phyloP scores from a whole-genome alignment of 2,113 vertebrate species.

The Scomber scombrus region DNA sequence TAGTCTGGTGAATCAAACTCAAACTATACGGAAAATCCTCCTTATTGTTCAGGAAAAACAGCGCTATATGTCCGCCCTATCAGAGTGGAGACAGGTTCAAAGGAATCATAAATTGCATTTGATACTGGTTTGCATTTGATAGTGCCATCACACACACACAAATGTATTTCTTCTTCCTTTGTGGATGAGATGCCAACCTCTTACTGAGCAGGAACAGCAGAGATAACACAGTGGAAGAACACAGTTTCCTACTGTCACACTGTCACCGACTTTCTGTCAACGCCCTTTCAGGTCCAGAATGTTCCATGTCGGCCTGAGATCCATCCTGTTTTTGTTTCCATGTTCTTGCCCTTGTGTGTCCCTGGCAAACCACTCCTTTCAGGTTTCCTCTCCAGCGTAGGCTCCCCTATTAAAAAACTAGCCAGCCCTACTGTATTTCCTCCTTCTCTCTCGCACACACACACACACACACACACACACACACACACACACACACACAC shows the following conservation, averaged over 20 bases:
- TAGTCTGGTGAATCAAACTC: background rate
- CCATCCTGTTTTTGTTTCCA: constrained; percentile 83
- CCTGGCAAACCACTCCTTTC: constrained; percentile 65
- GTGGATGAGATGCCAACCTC: background rate
- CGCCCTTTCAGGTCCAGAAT: constrained; percentile 63
- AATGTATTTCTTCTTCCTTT: constrained; percentile 16
- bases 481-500: constrained; percentile 16
- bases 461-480: constrained; percentile 43
- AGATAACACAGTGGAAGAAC: constrained; percentile 52
- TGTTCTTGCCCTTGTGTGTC: constrained; percentile 62
- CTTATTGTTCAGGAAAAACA: background rate
- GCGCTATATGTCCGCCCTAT: background rate
- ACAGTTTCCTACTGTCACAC: constrained; percentile 57
- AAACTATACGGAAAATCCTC: background rate
- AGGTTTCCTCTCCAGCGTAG: constrained; percentile 68
- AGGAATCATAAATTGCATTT: constrained; percentile 24
- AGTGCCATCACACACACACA: background rate
- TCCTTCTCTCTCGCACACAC: constrained; percentile 55
- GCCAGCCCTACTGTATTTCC: constrained; percentile 59
- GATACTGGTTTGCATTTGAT: too few relatives aligned
- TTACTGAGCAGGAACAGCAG: constrained; percentile 36
- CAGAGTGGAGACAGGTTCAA: constrained; percentile 1
- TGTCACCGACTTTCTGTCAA: constrained; percentile 59
- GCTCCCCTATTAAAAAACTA: constrained; percentile 56
- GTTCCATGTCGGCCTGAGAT: constrained; percentile 65